Evolutionary conservation across 2,888 invertebrate species (phyloP), one percentile per base, ranked within the genome.

Genomic region (Tenthredo distinguenda): DNA sequence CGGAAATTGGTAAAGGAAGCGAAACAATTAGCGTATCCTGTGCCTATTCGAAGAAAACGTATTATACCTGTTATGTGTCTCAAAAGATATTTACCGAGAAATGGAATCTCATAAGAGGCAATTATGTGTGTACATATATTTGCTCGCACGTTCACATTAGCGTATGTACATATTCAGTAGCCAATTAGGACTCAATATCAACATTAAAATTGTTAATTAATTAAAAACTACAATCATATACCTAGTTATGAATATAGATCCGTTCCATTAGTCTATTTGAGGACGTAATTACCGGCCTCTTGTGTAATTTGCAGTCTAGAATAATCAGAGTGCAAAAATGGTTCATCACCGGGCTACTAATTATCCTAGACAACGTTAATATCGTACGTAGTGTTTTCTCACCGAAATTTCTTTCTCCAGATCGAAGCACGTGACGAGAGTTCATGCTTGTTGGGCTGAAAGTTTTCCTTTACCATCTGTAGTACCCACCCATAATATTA

Each of bases 141-240:
- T 34, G 31, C 18, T 15, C 1, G 0, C 43, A 10, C 31, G 1
- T 18, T 7, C 31, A 50, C 50, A n/a, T 26, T 15, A 21, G 31
- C 47, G 18, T 18, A 12, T 31, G 2, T 77, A n/a, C 7, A 77
- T 77, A 77, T 77, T 77, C 9, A 55, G 18, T 50, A 55, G n/a
- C 55, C 55, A 77, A 77, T 55, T 55, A 55, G 34, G n/a, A 50
- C 77, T 76, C 47, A 68, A 34, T n/a, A 12, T 77, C 50, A 55
- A 50, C 50, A 77, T 55, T 77, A 18, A 18, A 31, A 55, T 55
- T n/a, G 7, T 68, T 68, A 34, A 34, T 34, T 31, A 77, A 55
- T 18, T 7, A 47, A 77, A 77, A 55, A 55, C 31, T 31, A 77
- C 7, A 47, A 31, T 43, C 74, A 21, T 74, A 43, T 21, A 26